Percentiles rank a stretch among this genome's conserved stretches.
Evolutionary conservation across 2,888 invertebrate species (phyloP).

Genomic region (Podotricha telesiphe): DNA sequence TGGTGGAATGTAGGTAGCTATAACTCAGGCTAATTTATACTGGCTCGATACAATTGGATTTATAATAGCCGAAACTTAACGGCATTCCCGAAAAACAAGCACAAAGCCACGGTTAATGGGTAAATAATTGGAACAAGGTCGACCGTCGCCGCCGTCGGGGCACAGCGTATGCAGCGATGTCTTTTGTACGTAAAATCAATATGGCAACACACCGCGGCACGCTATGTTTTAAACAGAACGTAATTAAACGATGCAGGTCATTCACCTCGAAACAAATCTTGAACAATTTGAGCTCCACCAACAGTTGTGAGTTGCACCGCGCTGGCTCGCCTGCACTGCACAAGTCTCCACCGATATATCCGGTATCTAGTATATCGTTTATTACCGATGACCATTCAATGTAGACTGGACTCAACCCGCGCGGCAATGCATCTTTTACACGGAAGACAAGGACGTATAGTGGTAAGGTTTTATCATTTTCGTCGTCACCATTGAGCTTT

Average conservation of each 20-base stretch:
- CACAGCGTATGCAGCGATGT: slow-evolving; percentile 63
- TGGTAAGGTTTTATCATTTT: slow-evolving; percentile 47
- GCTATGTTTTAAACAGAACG: slow-evolving; percentile 51
- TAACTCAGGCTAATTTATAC: slow-evolving; percentile 32
- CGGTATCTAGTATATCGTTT: slow-evolving; percentile 50
- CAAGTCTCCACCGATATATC: slow-evolving; percentile 30
- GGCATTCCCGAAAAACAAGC: slow-evolving; percentile 49
- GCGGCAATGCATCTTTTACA: slow-evolving; percentile 68
- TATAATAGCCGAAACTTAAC: slow-evolving; percentile 37
- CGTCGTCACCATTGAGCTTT: slow-evolving; percentile 19
- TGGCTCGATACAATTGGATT: slow-evolving; percentile 31
- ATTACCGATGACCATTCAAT: slow-evolving; percentile 53
- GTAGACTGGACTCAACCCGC: slow-evolving; percentile 59
- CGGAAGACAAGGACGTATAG: slow-evolving; percentile 56
- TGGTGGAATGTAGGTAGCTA: slow-evolving; percentile 22
- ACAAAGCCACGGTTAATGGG: slow-evolving; percentile 50
- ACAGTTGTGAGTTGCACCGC: slow-evolving; percentile 39
- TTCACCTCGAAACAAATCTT: slow-evolving; percentile 72
- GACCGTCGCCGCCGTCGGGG: slow-evolving; percentile 49
- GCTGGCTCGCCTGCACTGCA: slow-evolving; percentile 19
- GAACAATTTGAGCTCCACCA: slow-evolving; percentile 51
- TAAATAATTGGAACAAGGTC: slow-evolving; percentile 76
- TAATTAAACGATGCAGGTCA: slow-evolving; percentile 38
- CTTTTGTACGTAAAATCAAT: slow-evolving; percentile 76
- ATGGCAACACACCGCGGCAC: slow-evolving; percentile 54